A percentile compares a stretch with the other conserved stretches of the same genome.
Evolutionary conservation across 2,888 invertebrate genomes (phyloP).

Genomic region (Eupithecia vulgata): DNA sequence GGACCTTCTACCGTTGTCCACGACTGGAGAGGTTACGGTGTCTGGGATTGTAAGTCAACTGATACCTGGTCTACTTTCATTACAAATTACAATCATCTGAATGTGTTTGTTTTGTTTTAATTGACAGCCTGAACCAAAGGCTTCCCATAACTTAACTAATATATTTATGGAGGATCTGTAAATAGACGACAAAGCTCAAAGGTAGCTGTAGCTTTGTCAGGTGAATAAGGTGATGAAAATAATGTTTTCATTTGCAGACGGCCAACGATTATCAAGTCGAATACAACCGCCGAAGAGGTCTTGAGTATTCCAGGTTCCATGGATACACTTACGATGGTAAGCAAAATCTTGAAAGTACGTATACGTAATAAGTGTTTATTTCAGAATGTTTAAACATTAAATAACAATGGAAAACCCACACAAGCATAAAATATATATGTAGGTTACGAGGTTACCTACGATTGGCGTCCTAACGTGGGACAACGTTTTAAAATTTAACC

Average conservation of each 20-base stretch:
- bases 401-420: too few relatives aligned
- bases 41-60: constrained; percentile 91
- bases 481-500: neutral
- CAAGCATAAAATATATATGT: too few relatives aligned
- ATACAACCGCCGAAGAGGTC: constrained; percentile 91
- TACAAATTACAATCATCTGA: neutral
- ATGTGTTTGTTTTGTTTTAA: neutral
- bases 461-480: neutral
- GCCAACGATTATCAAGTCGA: constrained; percentile 94
- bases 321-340: constrained; percentile 98
- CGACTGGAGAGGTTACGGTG: constrained; percentile 93
- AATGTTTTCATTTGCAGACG: constrained; percentile 85
- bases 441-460: too few relatives aligned
- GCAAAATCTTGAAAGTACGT: constrained; percentile 22
- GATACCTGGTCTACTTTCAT: constrained; percentile 40
- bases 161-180: too few relatives aligned
- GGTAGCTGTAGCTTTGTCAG: too few relatives aligned
- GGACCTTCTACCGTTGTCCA: constrained; percentile 93
- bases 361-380: neutral
- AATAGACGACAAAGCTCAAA: too few relatives aligned
- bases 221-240: neutral
- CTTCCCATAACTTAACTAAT: too few relatives aligned
- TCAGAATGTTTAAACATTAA: too few relatives aligned
- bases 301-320: constrained; percentile 96
- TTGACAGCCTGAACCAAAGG: too few relatives aligned